phyloP scores from a whole-genome alignment of 2,797 vertebrate species.

The Heterohyrax brucei region DNA sequence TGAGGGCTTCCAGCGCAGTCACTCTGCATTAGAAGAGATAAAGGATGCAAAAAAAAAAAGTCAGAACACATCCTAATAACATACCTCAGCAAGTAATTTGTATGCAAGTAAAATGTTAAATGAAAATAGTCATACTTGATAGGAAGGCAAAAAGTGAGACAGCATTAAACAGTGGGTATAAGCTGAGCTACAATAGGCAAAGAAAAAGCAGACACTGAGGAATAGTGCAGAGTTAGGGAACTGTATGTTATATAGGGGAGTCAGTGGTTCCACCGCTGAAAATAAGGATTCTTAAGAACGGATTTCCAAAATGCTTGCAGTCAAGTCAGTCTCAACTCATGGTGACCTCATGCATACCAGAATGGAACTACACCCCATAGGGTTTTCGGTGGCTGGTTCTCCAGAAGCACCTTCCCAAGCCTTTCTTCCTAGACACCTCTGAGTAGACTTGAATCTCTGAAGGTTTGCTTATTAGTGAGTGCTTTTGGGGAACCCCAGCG shows the following conservation, averaged over 20 bases:
- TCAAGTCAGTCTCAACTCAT: neutral
- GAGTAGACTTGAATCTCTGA: neutral
- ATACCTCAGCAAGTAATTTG: neutral
- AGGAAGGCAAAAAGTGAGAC: neutral
- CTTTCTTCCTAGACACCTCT: neutral
- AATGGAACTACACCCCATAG: neutral
- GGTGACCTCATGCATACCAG: neutral
- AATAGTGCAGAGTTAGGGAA: neutral
- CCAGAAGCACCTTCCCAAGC: neutral
- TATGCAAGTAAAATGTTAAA: neutral
- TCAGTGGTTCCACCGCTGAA: neutral
- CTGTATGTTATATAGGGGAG: neutral
- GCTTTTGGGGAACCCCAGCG: no score
- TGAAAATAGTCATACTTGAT: neutral
- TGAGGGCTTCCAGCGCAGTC: neutral
- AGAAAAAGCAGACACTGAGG: neutral
- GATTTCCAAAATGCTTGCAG: no score
- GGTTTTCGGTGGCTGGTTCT: neutral
- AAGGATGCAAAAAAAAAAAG: neutral
- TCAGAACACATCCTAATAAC: neutral
- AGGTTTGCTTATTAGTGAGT: neutral
- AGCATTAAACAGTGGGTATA: neutral
- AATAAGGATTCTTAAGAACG: neutral
- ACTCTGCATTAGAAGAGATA: conserved; percentile 18
- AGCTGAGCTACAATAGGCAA: neutral